A percentile compares a stretch with the other conserved stretches of the same genome.
Conservation (phyloP, 2,888 invertebrate species). For the Chelonus formosanus region DNA sequence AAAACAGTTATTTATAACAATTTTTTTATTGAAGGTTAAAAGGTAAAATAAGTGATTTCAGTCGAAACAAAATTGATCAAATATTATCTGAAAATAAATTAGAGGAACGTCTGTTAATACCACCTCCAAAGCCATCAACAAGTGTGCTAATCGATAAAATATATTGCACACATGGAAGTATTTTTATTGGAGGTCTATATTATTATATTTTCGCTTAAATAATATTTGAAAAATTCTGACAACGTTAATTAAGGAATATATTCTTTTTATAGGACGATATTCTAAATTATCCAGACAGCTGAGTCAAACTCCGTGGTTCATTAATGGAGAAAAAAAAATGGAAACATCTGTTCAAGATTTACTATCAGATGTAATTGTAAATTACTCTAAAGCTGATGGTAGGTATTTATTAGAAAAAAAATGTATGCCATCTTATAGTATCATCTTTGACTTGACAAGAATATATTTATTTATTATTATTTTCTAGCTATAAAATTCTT, state of each 20-base stretch:
- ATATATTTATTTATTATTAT: not conserved
- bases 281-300: slow-evolving; percentile 83
- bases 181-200: slow-evolving; percentile 72
- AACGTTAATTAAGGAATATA: slow-evolving; percentile 29
- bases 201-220: slow-evolving; percentile 38
- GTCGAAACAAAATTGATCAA: slow-evolving; percentile 74
- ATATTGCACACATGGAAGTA: slow-evolving; percentile 69
- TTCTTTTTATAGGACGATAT: slow-evolving; percentile 72
- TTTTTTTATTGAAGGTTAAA: not conserved
- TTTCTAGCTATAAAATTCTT: slow-evolving; percentile 76
- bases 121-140: slow-evolving; percentile 66
- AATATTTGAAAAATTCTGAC: too few relatives aligned
- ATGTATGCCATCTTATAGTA: too few relatives aligned
- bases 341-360: slow-evolving; percentile 92
- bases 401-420: slow-evolving; percentile 38
- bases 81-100: slow-evolving; percentile 67
- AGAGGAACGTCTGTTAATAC: slow-evolving; percentile 67
- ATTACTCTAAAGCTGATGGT: slow-evolving; percentile 70
- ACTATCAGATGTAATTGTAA: slow-evolving; percentile 75
- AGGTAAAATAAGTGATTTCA: slow-evolving; percentile 64
- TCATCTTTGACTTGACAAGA: too few relatives aligned
- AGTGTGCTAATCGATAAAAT: slow-evolving; percentile 67
- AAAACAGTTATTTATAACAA: slow-evolving; percentile 25
- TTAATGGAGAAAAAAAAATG: slow-evolving; percentile 81
- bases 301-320: slow-evolving; percentile 94